These are phyloP conservation scores for Neria commutata DNA, from an alignment of 2,888 invertebrate genomes.

Conservation along the genomic window DNA sequence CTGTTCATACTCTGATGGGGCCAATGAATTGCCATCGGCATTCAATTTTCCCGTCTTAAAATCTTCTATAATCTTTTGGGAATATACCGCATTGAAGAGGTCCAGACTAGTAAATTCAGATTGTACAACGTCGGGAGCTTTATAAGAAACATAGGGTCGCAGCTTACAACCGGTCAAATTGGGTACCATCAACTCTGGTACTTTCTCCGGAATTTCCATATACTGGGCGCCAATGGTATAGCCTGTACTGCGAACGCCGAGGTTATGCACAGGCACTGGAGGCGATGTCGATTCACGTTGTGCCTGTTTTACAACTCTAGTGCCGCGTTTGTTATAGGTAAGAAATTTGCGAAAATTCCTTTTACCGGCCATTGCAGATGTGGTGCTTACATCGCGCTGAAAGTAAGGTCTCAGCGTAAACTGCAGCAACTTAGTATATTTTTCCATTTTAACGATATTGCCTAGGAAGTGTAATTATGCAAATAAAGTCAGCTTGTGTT, in stretches of 20 bases:
- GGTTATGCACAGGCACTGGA: slow-evolving; percentile 71
- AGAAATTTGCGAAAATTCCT: slow-evolving; percentile 83
- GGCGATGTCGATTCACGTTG: slow-evolving; percentile 63
- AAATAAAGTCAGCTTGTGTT: too few species aligned
- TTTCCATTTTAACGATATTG: slow-evolving; percentile 46
- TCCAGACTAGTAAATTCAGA: slow-evolving; percentile 83
- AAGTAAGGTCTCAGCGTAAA: slow-evolving; percentile 33
- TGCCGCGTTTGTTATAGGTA: slow-evolving; percentile 77
- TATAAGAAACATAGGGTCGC: slow-evolving; percentile 95
- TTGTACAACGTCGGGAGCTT: slow-evolving; percentile 75
- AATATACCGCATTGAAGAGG: slow-evolving; percentile 82
- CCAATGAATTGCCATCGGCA: slow-evolving; percentile 70
- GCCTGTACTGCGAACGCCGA: slow-evolving; percentile 75
- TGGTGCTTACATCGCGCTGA: slow-evolving; percentile 63
- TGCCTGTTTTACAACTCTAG: slow-evolving; percentile 67
- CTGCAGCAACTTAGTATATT: slow-evolving; percentile 38
- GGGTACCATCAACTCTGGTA: slow-evolving; percentile 92
- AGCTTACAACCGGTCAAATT: slow-evolving; percentile 81
- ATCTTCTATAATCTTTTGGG: slow-evolving; percentile 77
- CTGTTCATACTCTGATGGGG: slow-evolving; percentile 76
- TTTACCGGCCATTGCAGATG: slow-evolving; percentile 68
- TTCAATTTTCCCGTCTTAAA: slow-evolving; percentile 74
- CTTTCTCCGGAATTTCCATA: slow-evolving; percentile 79
- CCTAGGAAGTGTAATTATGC: too few species aligned
- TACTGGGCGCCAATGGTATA: slow-evolving; percentile 65